Evolutionary conservation across 53 echinoderm and acorn worm species (phyloP), one percentile per base, ranked within the genome.

Genomic region (Paracentrotus lividus): DNA sequence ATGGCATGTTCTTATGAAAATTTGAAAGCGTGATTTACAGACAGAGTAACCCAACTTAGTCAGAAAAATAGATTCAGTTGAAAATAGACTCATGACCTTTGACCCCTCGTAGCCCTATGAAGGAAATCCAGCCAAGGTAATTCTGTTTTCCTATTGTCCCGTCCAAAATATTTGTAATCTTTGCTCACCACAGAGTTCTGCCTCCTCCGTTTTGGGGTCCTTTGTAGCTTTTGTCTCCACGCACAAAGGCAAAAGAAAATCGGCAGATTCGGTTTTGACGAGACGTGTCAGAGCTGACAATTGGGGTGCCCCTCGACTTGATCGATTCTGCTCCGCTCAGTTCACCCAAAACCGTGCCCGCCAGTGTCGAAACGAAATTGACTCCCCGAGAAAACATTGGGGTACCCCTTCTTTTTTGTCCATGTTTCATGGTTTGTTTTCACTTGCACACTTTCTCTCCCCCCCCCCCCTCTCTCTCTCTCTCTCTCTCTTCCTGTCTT

Each of bases 351-450:
- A 91, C 91, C 27, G 31, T 91, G 91, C 91, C 91, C 91, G 91
- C 75, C 91, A 91, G 91, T 91, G 91, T 69, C 53, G 75, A 72
- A 91, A 72, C 91, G 91, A 91, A 91, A 91, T 72, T 68, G 91
- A 91, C 91, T 91, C 89, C 91, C 69, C 52, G 20, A 13, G 53
- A 91, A 68, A 91, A 91, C 91, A 91, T 86, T 86, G 86, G 27
- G 86, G 86, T 27, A 36, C 54, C 86, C 34, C 56, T 29, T 53
- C 18, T 85, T 20, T 29, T 86, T 86, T 53, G 33, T 33, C 57
- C 86, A 33, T 86, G 86, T 86, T 33, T 86, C 33, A 36, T 86
- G 47, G n/a, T 44, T 38, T 42, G 21, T 76, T 26, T 47, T 18
- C 81, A n/a, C n/a, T n/a, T n/a, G n/a, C n/a, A n/a, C n/a, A n/a